Percentiles rank a stretch among this genome's conserved stretches.
phyloP scores from a whole-genome alignment of 2,797 vertebrate species.

The Dicrostonyx torquatus region DNA sequence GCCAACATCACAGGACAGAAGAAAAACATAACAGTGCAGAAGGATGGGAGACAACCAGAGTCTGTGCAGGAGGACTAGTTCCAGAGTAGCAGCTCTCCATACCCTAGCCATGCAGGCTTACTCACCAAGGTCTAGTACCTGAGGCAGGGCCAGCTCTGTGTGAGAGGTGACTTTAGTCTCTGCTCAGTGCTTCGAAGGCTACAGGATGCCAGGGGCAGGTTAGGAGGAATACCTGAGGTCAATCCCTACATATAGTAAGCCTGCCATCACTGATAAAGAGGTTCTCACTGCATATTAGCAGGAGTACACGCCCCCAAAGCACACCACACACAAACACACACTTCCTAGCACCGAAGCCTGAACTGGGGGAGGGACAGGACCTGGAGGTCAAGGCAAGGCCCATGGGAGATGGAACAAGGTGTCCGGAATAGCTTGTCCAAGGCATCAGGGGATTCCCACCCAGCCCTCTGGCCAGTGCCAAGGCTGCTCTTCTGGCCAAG shows the following conservation, averaged over 20 bases:
- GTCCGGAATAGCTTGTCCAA: neutral
- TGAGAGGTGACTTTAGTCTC: neutral
- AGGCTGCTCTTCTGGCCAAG: neutral
- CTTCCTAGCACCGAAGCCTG: constrained; percentile 19
- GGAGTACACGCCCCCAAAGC: neutral
- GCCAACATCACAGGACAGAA: neutral
- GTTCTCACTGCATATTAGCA: neutral
- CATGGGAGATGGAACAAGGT: neutral
- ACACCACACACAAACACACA: neutral
- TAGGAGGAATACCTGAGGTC: neutral
- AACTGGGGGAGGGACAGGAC: too few species aligned
- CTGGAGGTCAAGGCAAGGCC: neutral
- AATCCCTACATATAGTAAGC: neutral
- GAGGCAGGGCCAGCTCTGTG: neutral
- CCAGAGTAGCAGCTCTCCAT: neutral
- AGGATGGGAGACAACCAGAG: neutral
- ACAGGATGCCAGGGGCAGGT: neutral
- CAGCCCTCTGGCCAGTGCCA: neutral
- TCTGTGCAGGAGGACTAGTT: neutral
- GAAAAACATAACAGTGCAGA: neutral
- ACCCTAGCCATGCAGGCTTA: neutral
- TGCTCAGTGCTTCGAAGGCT: neutral
- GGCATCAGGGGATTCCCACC: too few species aligned
- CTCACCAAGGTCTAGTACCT: neutral
- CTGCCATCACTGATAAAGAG: neutral